Conservation (phyloP, 2,797 vertebrate species). For the Enteromius radiatus region DNA sequence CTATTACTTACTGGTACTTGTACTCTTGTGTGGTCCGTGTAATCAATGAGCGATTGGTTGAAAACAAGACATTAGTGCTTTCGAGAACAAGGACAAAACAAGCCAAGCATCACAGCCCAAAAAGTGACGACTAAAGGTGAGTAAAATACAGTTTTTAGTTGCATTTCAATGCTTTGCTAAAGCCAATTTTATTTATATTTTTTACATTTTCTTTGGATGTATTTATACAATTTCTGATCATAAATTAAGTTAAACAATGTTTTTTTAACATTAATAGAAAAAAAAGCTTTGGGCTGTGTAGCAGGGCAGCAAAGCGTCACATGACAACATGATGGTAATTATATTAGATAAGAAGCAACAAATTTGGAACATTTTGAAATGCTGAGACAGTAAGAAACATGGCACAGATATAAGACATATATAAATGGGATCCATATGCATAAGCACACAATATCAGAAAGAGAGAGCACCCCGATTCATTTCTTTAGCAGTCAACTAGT, state of each 20-base stretch:
- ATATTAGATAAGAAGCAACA: slow-evolving; percentile 74
- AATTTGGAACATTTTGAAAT: slow-evolving; percentile 67
- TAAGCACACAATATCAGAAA: slow-evolving; percentile 61
- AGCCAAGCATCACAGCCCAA: slow-evolving; percentile 78
- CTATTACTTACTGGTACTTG: slow-evolving; percentile 84
- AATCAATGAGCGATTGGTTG: slow-evolving; percentile 86
- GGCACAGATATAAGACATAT: slow-evolving; percentile 74
- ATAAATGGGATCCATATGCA: slow-evolving; percentile 70
- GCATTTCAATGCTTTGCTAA: neutral
- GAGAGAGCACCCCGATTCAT: slow-evolving; percentile 21
- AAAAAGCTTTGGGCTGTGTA: slow-evolving; percentile 72
- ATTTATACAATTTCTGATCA: neutral
- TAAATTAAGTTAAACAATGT: neutral
- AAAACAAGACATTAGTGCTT: slow-evolving; percentile 91
- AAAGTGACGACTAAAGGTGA: slow-evolving; percentile 21
- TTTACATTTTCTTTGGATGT: neutral
- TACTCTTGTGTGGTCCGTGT: slow-evolving; percentile 85
- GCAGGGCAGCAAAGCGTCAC: slow-evolving; percentile 76
- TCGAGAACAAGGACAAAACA: slow-evolving; percentile 84
- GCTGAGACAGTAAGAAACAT: slow-evolving; percentile 70
- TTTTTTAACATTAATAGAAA: neutral
- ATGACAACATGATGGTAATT: slow-evolving; percentile 81
- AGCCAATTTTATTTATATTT: neutral
- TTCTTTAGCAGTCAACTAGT: slow-evolving; percentile 49
- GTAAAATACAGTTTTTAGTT: neutral